Evolutionary conservation across 2,888 invertebrate genomes (phyloP), one percentile per base, ranked within the genome.

Genomic region (Lepidochrysops patricia): DNA sequence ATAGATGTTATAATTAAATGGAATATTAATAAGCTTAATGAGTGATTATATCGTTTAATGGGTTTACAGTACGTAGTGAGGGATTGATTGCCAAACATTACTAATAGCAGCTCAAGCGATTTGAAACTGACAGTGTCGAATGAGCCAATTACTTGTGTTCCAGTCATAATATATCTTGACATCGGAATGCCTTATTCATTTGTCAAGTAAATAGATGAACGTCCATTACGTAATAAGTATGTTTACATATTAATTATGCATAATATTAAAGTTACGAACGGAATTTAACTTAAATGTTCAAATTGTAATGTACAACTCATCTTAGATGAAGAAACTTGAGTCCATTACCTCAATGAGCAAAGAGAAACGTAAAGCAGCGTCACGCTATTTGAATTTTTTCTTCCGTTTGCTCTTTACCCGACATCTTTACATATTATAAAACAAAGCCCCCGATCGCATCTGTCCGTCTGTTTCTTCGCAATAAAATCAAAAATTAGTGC

Each of bases 61-160:
- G 43, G 43, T 19, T n/a, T 43, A 19, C 43, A 43, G 43, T 25
- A 48, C 32, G 52, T 32, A 34, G 48, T 15, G 43, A 62, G 60
- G 60, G 57, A 54, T 62, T 59, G 23, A 58, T 59, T 37, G 52
- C 59, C 50, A 52, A 29, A 29, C 54, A 54, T 61, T 61, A 63
- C 63, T 67, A 67, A 67, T 64, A 59, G 62, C 62, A 56, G 63
- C 63, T 66, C 63, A 64, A 67, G 64, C 63, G 65, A 65, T 64
- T 63, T 66, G 61, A 63, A 61, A 64, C 64, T 64, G 67, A 64
- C 67, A 64, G 64, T 66, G 61, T 57, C 62, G 64, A 68, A 67
- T 66, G 66, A 64, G 63, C 66, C 66, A 63, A 66, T 67, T 66
- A 64, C 59, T 26, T 52, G 59, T 27, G 52, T 35, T 50, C 52